These are phyloP conservation scores for Cheilosia vulpina DNA, from an alignment of 2,888 invertebrate species.

Conservation along the genomic window DNA sequence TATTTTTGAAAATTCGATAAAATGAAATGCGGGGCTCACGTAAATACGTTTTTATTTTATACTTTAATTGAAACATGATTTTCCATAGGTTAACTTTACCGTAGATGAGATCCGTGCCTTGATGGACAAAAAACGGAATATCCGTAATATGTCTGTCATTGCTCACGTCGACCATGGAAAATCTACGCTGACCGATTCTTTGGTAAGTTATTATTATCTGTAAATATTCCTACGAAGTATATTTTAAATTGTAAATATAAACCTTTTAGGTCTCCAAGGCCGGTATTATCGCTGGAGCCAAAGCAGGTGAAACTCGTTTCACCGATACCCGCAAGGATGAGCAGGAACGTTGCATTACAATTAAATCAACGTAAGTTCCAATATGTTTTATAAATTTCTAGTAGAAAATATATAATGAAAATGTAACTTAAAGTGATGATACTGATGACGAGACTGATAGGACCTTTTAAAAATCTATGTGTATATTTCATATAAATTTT, in stretches of 20 bases:
- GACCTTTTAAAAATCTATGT: constrained; percentile 60
- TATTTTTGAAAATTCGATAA: constrained; percentile 6
- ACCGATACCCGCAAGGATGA: constrained; percentile 99
- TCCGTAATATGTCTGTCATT: constrained; percentile 99
- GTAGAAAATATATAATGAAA: background rate
- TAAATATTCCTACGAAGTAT: background rate
- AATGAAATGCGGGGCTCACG: background rate
- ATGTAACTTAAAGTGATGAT: constrained; percentile 72
- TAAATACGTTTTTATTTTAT: background rate
- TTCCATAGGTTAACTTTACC: constrained; percentile 97
- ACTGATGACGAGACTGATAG: constrained; percentile 77
- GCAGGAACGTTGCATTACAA: constrained; percentile 99
- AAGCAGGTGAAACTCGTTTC: constrained; percentile 99
- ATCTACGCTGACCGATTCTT: constrained; percentile 99
- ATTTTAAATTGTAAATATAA: background rate
- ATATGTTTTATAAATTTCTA: constrained; percentile 21
- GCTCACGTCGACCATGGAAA: constrained; percentile 99
- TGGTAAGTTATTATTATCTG: constrained; percentile 86
- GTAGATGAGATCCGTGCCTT: constrained; percentile 99
- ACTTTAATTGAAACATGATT: background rate
- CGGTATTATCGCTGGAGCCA: constrained; percentile 99
- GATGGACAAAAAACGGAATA: constrained; percentile 99
- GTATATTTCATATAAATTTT: constrained; percentile 66
- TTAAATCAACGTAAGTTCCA: constrained; percentile 97
- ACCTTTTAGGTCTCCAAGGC: constrained; percentile 90